Base-by-base conservation (phyloP, 35 echinoderm and acorn worm species). In the Apostichopus parvimensis region DNA sequence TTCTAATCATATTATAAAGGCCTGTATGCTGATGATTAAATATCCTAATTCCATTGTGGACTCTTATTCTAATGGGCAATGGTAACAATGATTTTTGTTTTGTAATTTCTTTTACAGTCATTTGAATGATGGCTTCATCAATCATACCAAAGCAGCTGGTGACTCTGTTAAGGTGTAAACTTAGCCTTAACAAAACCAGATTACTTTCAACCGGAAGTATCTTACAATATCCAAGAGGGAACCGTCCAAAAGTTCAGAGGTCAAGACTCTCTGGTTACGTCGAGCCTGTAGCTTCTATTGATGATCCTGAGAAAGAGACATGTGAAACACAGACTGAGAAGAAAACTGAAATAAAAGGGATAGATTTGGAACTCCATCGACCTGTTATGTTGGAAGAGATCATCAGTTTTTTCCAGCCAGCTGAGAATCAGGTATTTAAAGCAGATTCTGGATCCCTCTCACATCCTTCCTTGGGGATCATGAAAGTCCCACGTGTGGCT, bases 371-470 rank as follows among this genome's bases (percentile, higher is more conserved):
- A 20, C 86, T 90, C 9, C 93, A 94, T 77, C 79, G 55, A 73
- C 95, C 95, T 53, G 95, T 96, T 53, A 96, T 96, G 95, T 9
- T 93, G 54, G 77, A 93, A 34, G 95, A 96, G 81, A 73, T 96
- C 53, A 21, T 96, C 20, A 78, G 78, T 4, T 93, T 96, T 53
- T 80, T 96, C 10, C 64, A 56, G 21, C 95, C 95, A 79, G 53
- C 83, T 54, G 92, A 93, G 28, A 79, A 93, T 20, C 91, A 96
- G 95, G 95, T 96, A 68, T 34, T 34, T 34, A 34, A 34, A 34
- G 28, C 28, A 34, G 28, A 34, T 34, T 34, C 28, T 34, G 28
- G 28, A 34, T 34, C 28, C 34, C 34, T 34, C 28, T 34, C 28
- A 34, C 28, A 34, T 34, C 2, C 28, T 1, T 34, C 28, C 28